Evolutionary conservation across 2,888 invertebrate genomes (phyloP).

Genomic region (Acronicta alni): DNA sequence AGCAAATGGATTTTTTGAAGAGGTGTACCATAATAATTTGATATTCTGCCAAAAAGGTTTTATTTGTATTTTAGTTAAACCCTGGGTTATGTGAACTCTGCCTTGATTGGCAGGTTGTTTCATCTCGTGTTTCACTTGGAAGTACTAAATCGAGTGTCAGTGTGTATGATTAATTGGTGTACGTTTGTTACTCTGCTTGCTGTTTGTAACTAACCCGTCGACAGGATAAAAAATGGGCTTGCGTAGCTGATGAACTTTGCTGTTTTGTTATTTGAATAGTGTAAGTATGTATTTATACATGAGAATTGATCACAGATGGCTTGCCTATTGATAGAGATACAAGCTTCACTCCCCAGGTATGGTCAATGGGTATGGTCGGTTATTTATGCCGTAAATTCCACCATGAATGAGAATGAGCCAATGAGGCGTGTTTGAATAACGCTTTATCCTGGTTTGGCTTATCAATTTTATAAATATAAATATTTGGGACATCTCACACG

Average conservation of each 20-base stretch:
- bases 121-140: slow-evolving; percentile 34
- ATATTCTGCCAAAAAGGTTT: slow-evolving; percentile 31
- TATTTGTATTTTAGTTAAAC: slow-evolving; percentile 13
- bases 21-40: slow-evolving; percentile 26
- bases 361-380: background rate
- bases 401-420: background rate
- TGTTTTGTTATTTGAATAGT: slow-evolving; percentile 3
- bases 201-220: background rate
- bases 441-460: no score
- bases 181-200: slow-evolving; percentile 1
- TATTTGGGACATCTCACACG: no score
- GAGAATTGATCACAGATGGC: background rate
- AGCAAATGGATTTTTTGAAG: slow-evolving; percentile 25
- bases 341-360: no score
- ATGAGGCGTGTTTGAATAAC: no score
- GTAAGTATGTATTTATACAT: background rate
- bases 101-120: slow-evolving; percentile 37
- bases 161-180: slow-evolving; percentile 22
- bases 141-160: slow-evolving; percentile 28
- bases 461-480: no score
- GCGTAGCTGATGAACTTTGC: slow-evolving; percentile 9
- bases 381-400: background rate
- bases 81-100: slow-evolving; percentile 6
- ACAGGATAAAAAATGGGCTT: slow-evolving; percentile 1
- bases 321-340: no score